phyloP scores from a whole-genome alignment of 2,797 vertebrate genomes.

The Rhadinocentrus ornatus region DNA sequence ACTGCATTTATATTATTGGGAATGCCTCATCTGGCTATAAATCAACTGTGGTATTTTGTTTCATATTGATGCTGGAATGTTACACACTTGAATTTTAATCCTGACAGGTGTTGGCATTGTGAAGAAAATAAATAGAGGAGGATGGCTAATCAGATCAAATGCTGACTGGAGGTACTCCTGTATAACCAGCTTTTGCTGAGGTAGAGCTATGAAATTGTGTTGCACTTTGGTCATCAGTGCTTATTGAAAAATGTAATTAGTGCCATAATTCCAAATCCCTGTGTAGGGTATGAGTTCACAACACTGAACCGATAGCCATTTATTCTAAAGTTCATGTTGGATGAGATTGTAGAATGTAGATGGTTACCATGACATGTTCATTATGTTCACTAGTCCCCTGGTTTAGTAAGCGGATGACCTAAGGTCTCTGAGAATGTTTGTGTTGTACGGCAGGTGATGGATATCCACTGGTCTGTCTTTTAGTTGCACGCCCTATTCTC shows the following conservation, averaged over 20 bases:
- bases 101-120: conserved; percentile 12
- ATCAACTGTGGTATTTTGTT: too few relatives aligned
- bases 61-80: too few relatives aligned
- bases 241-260: conserved; percentile 25
- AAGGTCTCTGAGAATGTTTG: conserved; percentile 53
- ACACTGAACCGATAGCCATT: background rate
- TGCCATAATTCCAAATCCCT: conserved; percentile 21
- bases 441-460: conserved; percentile 59
- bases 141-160: conserved; percentile 19
- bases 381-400: conserved; percentile 39
- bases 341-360: conserved; percentile 20
- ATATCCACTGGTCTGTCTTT: conserved; percentile 64
- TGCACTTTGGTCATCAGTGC: conserved; percentile 20
- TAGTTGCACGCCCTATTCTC: conserved; percentile 59
- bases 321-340: conserved; percentile 24
- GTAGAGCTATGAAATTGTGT: conserved; percentile 12
- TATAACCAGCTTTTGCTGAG: conserved; percentile 20
- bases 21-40: background rate
- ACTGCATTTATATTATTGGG: background rate
- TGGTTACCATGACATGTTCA: conserved; percentile 37
- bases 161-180: conserved; percentile 14
- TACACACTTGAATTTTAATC: too few relatives aligned
- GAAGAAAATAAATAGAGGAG: conserved; percentile 8
- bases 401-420: conserved; percentile 30
- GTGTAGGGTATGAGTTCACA: background rate